Evolutionary conservation across 2,113 vertebrate species (phyloP).

Genomic region (Chloroceryle aenea): DNA sequence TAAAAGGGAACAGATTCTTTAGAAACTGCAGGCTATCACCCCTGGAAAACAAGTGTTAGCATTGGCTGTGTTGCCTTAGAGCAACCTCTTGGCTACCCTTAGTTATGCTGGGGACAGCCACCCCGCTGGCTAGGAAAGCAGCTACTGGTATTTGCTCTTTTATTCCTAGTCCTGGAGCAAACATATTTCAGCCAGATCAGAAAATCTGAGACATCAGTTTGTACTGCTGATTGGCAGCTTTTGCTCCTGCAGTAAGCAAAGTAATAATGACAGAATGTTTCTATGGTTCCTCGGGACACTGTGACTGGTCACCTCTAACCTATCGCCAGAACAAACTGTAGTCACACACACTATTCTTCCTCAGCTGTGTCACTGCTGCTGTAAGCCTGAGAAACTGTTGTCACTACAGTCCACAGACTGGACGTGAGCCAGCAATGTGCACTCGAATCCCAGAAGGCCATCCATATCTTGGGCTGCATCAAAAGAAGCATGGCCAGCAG

Average conservation of each 20-base stretch:
- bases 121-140: not conserved
- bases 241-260: not conserved
- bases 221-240: not conserved
- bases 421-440: not conserved
- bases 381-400: not conserved
- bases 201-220: not conserved
- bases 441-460: not conserved
- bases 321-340: not conserved
- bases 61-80: not conserved
- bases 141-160: not conserved
- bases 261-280: not conserved
- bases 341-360: fast-evolving
- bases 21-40: not conserved
- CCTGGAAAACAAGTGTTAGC: not conserved
- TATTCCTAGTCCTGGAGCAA: not conserved
- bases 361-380: not conserved
- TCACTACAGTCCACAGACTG: not conserved
- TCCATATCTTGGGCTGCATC: not conserved
- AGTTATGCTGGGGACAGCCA: not conserved
- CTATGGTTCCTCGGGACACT: not conserved
- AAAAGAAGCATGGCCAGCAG: not conserved
- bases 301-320: not conserved
- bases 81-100: not conserved
- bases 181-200: not conserved
- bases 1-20: not conserved